Evolutionary conservation across 2,113 vertebrate genomes (phyloP), one percentile per base, ranked within the genome.

Genomic region (Myanophis thanlyinensis): DNA sequence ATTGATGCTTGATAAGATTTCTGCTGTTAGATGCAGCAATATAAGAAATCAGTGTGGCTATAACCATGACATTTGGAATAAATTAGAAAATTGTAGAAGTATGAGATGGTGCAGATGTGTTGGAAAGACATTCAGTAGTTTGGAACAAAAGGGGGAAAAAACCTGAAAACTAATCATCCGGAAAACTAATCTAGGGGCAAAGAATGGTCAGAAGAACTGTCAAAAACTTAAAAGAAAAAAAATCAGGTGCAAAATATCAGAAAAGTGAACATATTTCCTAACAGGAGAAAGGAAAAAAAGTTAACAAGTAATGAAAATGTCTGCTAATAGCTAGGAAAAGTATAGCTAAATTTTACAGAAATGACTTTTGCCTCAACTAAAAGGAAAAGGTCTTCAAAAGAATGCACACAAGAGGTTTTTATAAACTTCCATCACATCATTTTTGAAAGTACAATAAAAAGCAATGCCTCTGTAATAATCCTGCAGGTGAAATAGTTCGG

Each of bases 381-480:
- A 91, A 92, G 12, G 51, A 0, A 0, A n/a, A 23, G 46, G 49
- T 62, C 23, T 90, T 86, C 46, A 51, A 90, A 80, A 47, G 89
- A 6, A 93, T 52, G 93, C n/a, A 95, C 93, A 40, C 89, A 95
- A 20, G 0, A 53, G 27, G 6, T 89, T 92, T 92, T 92, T 85
- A 9, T 94, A 93, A 5, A 44, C 4, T 3, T 85, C 18, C 44
- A 22, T 9, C 80, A 88, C 56, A 93, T 1, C 49, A 89, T 89
- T 95, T 48, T 18, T n/a, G 25, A n/a, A 27, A 86, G 5, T 12
- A 52, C 15, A 86, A 93, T 52, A 92, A 85, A 62, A 40, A 3
- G 0, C 15, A 93, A 44, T 62, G 0, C 8, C 91, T 91, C 47
- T 87, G 11, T 35, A 95, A 91, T 93, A 94, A 48, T 91, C 95